Evolutionary conservation across 2,113 vertebrate genomes (phyloP).

Genomic region (Mola mola): DNA sequence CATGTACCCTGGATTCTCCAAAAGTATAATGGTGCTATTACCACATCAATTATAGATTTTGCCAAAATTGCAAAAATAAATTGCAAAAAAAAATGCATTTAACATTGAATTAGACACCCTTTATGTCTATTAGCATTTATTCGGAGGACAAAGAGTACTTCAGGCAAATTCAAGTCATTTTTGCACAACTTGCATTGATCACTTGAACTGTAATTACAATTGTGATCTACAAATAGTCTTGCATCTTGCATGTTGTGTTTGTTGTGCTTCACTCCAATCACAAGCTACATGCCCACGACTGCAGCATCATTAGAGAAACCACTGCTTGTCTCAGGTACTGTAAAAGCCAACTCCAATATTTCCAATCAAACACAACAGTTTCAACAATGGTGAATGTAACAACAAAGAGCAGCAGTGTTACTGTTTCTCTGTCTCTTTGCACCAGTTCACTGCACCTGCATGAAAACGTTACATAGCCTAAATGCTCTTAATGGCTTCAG

Average conservation of each 20-base stretch:
- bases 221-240: constrained; percentile 15
- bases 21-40: no score
- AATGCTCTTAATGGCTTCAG: not conserved
- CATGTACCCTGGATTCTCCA: not conserved
- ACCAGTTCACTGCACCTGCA: no score
- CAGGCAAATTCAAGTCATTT: not conserved
- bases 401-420: no score
- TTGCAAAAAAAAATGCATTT: not conserved
- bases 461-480: not conserved
- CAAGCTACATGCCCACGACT: constrained; percentile 8
- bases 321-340: not conserved
- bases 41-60: no score
- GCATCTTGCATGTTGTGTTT: constrained; percentile 2
- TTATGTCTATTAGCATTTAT: not conserved
- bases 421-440: no score
- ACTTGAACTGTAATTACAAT: not conserved
- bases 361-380: no score
- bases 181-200: not conserved
- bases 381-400: no score
- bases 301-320: constrained; percentile 25
- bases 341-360: constrained; percentile 15
- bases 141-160: no score
- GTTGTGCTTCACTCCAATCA: constrained; percentile 10
- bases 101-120: not conserved
- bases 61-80: no score